Conservation (phyloP, 1,140 invertebrate genomes). For the Bombus pascuorum region DNA sequence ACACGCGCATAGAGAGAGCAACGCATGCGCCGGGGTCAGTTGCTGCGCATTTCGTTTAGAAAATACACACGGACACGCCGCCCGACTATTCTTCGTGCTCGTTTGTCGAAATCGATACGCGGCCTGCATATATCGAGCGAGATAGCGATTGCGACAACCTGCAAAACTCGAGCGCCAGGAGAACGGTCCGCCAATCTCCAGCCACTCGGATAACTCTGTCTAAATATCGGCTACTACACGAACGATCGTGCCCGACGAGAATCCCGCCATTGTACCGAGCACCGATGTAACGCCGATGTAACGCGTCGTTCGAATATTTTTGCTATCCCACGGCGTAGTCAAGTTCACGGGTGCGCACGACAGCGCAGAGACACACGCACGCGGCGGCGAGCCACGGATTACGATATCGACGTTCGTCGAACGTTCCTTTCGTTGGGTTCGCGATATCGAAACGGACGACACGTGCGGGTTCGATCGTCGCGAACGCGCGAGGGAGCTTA, state of each 20-base stretch:
- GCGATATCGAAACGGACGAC: background rate
- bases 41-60: conserved; percentile 41
- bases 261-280: too few relatives aligned
- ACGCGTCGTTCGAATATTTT: too few relatives aligned
- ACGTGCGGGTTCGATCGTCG: background rate
- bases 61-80: background rate
- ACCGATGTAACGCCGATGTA: too few relatives aligned
- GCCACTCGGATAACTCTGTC: background rate
- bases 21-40: conserved; percentile 16
- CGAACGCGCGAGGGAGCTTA: background rate
- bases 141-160: conserved; percentile 35
- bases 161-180: too few relatives aligned
- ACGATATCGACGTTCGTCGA: background rate
- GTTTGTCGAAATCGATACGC: conserved; percentile 65
- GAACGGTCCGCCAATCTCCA: background rate
- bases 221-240: background rate
- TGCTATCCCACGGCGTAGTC: background rate
- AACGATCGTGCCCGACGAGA: too few relatives aligned
- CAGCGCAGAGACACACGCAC: too few relatives aligned
- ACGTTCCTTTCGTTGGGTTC: background rate
- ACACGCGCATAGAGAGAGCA: background rate
- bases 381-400: background rate
- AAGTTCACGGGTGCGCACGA: background rate
- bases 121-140: conserved; percentile 40
- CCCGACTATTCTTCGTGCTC: conserved; percentile 53